A percentile compares a stretch with the other conserved stretches of the same genome.
Conservation (phyloP, 2,113 vertebrate species). For the Festucalex cinctus region DNA sequence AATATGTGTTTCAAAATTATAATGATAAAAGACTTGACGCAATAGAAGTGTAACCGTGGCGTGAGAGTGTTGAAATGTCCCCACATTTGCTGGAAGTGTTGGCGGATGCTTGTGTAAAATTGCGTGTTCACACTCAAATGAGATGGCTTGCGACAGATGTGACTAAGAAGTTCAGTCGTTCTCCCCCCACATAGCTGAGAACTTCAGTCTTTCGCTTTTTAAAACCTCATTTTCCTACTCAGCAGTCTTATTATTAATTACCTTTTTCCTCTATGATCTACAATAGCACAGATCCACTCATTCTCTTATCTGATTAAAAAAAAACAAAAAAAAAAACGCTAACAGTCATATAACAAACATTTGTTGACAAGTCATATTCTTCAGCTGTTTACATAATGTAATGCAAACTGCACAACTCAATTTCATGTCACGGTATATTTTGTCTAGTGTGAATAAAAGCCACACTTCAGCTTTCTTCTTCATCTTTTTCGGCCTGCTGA, state of each 20-base stretch:
- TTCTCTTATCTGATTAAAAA: neutral
- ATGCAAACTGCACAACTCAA: neutral
- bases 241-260: neutral
- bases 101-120: slow-evolving; percentile 16
- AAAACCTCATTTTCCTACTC: neutral
- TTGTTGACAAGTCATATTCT: slow-evolving; percentile 11
- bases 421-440: slow-evolving; percentile 23
- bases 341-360: neutral
- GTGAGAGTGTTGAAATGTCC: slow-evolving; percentile 30
- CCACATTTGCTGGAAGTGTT: slow-evolving; percentile 12
- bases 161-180: slow-evolving; percentile 9
- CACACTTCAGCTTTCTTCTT: slow-evolving; percentile 42
- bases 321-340: neutral
- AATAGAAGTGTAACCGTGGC: slow-evolving; percentile 15
- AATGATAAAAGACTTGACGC: slow-evolving; percentile 33
- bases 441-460: slow-evolving; percentile 1
- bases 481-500: slow-evolving; percentile 27
- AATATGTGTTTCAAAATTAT: slow-evolving; percentile 32
- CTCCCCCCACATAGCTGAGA: slow-evolving; percentile 11
- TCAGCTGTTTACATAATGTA: slow-evolving; percentile 1
- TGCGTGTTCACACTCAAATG: slow-evolving; percentile 10
- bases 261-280: neutral
- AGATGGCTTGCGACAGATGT: slow-evolving; percentile 16
- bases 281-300: neutral
- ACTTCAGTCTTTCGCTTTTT: neutral